These are phyloP conservation scores for Priocnemis perturbator DNA, from an alignment of 2,888 invertebrate species.

Conservation along the genomic window DNA sequence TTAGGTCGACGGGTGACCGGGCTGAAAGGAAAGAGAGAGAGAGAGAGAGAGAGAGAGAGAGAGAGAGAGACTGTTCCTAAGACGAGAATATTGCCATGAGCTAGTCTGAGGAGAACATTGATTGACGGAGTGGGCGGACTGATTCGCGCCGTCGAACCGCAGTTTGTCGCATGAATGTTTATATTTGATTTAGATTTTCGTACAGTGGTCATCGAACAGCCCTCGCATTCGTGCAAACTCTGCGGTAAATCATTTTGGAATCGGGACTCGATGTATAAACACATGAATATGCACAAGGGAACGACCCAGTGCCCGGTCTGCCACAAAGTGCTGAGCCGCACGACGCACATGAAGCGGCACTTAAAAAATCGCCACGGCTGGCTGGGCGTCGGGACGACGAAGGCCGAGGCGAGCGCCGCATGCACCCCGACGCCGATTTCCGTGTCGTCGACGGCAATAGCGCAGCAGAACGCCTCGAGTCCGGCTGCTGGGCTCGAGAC, in stretches of 20 bases:
- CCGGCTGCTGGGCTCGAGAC: conserved; percentile 56
- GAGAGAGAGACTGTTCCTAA: too few species aligned
- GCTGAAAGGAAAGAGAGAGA: too few species aligned
- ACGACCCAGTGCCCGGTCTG: conserved; percentile 76
- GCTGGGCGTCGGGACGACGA: conserved; percentile 66
- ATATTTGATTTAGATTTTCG: conserved; percentile 74
- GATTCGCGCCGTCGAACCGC: conserved; percentile 9
- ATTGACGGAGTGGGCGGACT: neutral
- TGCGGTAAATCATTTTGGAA: conserved; percentile 76
- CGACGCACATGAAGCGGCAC: conserved; percentile 74
- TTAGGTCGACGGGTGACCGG: too few species aligned
- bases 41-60: too few species aligned
- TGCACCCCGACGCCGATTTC: conserved; percentile 47
- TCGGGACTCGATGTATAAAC: conserved; percentile 76
- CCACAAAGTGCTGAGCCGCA: conserved; percentile 76
- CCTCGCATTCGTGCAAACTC: conserved; percentile 75
- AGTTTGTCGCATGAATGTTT: conserved; percentile 45
- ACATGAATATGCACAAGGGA: conserved; percentile 77
- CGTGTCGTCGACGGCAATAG: conserved; percentile 49
- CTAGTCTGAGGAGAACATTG: too few species aligned
- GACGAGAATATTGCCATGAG: too few species aligned
- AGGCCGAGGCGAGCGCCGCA: conserved; percentile 40
- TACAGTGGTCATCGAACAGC: conserved; percentile 75
- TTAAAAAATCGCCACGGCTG: conserved; percentile 74
- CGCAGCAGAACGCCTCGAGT: conserved; percentile 40